Evolutionary conservation across 2,797 vertebrate genomes (phyloP).

Genomic region (Dendrocincla fuliginosa): DNA sequence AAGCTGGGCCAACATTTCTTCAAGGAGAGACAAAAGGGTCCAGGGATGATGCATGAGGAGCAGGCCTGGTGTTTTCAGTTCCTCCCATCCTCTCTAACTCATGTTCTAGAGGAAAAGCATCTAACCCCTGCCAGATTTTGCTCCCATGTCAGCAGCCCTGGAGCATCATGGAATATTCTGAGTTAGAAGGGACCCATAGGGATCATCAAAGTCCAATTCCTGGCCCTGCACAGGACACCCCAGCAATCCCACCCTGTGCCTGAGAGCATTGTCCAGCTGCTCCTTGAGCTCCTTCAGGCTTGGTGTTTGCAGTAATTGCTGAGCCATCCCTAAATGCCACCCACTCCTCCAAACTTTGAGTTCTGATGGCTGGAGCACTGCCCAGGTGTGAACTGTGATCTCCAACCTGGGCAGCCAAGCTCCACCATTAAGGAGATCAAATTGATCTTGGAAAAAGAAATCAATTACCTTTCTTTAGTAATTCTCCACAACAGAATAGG

Average conservation of each 20-base stretch:
- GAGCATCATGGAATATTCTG: not conserved
- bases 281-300: not conserved
- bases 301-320: not conserved
- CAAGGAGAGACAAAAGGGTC: accelerated
- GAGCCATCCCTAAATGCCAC: not conserved
- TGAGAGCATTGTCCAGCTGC: not conserved
- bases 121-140: not conserved
- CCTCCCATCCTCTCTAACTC: not conserved
- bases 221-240: not conserved
- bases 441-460: slow-evolving; percentile 6
- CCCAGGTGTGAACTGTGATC: not conserved
- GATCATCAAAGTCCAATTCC: not conserved
- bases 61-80: not conserved
- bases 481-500: not conserved
- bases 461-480: not conserved
- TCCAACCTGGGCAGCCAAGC: not conserved
- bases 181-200: not conserved
- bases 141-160: not conserved
- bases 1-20: not conserved
- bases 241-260: not conserved
- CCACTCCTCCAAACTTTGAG: accelerated
- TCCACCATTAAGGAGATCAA: not conserved
- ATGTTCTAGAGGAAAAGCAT: not conserved
- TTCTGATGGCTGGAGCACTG: not conserved
- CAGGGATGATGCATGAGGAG: not conserved